Evolutionary conservation across 1,140 invertebrate species (phyloP).

Genomic region (Drosophila santomea): DNA sequence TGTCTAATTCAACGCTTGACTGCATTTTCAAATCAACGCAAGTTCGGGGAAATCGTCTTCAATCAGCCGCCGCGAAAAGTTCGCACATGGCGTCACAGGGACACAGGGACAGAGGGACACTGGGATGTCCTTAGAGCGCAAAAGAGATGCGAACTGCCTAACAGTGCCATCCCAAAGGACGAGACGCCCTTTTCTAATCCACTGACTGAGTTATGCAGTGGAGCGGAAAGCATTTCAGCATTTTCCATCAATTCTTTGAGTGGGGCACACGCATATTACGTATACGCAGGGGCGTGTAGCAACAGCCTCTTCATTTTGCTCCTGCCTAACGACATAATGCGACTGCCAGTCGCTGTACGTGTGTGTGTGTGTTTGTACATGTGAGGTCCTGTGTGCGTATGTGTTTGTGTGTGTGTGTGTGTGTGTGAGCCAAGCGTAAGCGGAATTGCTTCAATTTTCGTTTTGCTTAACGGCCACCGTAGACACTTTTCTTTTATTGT

Average conservation of each 20-base stretch:
- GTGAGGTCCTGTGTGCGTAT: not conserved
- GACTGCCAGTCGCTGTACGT: constrained; percentile 13
- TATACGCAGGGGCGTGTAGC: constrained; percentile 77
- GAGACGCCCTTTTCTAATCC: constrained; percentile 80
- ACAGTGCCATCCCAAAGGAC: constrained; percentile 11
- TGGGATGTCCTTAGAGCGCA: not conserved
- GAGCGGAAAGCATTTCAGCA: constrained; percentile 83
- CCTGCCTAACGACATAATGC: constrained; percentile 78
- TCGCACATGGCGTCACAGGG: constrained; percentile 54
- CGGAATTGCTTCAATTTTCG: constrained; percentile 82
- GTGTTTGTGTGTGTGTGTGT: not conserved
- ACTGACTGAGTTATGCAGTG: constrained; percentile 82
- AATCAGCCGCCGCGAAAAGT: constrained; percentile 80
- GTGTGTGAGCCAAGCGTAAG: constrained; percentile 37
- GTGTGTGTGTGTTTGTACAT: constrained; percentile 24
- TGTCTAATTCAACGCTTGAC: constrained; percentile 81
- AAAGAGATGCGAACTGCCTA: constrained; percentile 14
- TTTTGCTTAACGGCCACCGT: constrained; percentile 78
- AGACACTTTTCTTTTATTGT: constrained; percentile 84
- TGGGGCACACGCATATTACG: constrained; percentile 68
- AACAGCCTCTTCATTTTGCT: constrained; percentile 80
- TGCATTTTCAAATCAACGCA: constrained; percentile 82
- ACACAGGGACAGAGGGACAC: not conserved
- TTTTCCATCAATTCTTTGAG: constrained; percentile 78
- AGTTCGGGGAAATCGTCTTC: constrained; percentile 80